A percentile compares a stretch with the other conserved stretches of the same genome.
phyloP scores from a whole-genome alignment of 2,797 vertebrate genomes.

The Galago senegalensis region DNA sequence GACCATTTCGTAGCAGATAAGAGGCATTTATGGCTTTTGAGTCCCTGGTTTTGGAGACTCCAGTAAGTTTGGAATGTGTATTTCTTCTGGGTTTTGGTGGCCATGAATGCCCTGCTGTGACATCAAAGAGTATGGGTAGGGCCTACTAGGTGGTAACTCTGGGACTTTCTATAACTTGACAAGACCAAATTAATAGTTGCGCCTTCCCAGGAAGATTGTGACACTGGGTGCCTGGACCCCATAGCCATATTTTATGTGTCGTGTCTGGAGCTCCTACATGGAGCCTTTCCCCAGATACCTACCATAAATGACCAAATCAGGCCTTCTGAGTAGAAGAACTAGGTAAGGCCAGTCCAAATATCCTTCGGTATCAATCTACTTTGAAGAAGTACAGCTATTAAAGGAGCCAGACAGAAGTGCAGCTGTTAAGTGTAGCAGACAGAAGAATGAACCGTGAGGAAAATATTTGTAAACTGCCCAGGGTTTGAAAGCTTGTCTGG shows the following conservation, averaged over 20 bases:
- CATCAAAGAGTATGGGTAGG: background rate
- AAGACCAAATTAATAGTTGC: constrained; percentile 33
- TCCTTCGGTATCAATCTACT: constrained; percentile 52
- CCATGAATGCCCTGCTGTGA: background rate
- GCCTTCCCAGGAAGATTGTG: background rate
- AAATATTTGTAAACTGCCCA: constrained; percentile 43
- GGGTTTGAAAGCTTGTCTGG: constrained; percentile 42
- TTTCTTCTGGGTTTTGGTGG: background rate
- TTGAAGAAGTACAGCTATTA: constrained; percentile 71
- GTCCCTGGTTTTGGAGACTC: background rate
- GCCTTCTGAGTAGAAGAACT: background rate
- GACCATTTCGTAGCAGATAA: background rate
- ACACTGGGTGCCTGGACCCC: background rate
- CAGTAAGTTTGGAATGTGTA: background rate
- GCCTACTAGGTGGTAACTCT: background rate
- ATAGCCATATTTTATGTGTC: background rate
- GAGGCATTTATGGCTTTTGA: background rate
- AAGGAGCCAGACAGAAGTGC: background rate
- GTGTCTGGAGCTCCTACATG: background rate
- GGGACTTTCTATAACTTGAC: background rate
- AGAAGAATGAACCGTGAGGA: constrained; percentile 8
- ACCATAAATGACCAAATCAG: background rate
- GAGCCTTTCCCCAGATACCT: background rate
- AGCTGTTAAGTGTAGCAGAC: background rate
- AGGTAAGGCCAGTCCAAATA: constrained; percentile 52